Base-by-base conservation (phyloP, 2,797 vertebrate species). In the Euphonia xanthogaster region DNA sequence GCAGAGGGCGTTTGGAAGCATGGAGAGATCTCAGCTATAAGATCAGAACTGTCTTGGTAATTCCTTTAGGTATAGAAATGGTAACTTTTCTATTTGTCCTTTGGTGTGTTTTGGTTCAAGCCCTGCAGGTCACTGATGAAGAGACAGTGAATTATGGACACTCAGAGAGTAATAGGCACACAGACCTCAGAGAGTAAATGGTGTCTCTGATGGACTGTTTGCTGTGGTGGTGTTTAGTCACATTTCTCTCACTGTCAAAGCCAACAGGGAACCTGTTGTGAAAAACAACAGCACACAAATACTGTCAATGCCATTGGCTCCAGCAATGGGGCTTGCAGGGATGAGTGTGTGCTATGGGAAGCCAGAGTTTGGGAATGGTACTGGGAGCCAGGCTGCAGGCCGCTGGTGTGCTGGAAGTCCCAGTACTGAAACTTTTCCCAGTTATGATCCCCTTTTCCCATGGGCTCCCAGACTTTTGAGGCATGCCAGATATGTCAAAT, bases 261-360 rank as follows among this genome's bases (percentile, higher is more conserved):
- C 21, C 1, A 0, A 17, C 2, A 15, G 13, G 47, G 18, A 81
- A 35, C 11, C 6, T 0, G 0, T 19, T 40, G 16, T 53, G 61
- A 63, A 40, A 5, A 68, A 10, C 17, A 50, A 61, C 27, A 18
- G 18, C 62, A 22, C 18, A 30, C 12, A 77, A 58, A 47, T 40
- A 28, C 21, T 55, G 39, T 55, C 45, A 67, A 80, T 77, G 17
- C 21, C 40, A 40, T 0, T 80, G 67, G 12, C 12, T 28, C 18
- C 37, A 53, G 42, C 51, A 71, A 19, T 20, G 39, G 39, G 35
- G 24, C n/a, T 67, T 48, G 30, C 11, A 50, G 73, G 48, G 42
- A 65, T 25, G 21, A 9, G 10, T 17, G 70, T 39, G 18, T 73
- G 31, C 27, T 53, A 8, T 33, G 35, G 25, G 37, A 70, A 55